These are phyloP conservation scores for Aphidius ervi DNA, from an alignment of 1,140 invertebrate genomes.

Conservation along the genomic window DNA sequence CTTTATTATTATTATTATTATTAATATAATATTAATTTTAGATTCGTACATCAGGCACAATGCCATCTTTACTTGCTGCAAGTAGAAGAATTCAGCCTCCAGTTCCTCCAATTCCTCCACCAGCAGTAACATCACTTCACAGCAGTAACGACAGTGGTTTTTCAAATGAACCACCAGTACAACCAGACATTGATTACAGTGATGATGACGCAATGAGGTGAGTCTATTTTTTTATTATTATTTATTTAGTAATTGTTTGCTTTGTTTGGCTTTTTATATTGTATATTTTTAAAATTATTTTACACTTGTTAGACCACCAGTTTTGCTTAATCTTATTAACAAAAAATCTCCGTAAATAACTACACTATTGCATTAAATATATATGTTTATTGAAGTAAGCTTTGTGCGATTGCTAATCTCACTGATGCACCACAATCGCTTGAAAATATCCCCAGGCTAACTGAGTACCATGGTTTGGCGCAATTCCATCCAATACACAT, in stretches of 20 bases:
- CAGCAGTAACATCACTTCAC: conserved; percentile 68
- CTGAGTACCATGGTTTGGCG: conserved; percentile 9
- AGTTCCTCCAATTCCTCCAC: conserved; percentile 53
- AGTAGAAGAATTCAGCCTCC: conserved; percentile 48
- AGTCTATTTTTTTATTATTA: conserved; percentile 30
- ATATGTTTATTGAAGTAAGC: conserved; percentile 7
- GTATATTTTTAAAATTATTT: background rate
- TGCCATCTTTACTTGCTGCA: conserved; percentile 45
- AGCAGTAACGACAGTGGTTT: conserved; percentile 89
- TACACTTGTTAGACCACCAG: too few relatives aligned
- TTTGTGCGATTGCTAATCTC: conserved; percentile 29
- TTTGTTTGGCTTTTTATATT: conserved; percentile 16
- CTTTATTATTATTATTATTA: background rate
- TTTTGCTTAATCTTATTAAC: too few relatives aligned
- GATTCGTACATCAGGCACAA: conserved; percentile 51
- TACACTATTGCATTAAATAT: too few relatives aligned
- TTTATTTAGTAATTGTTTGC: conserved; percentile 2
- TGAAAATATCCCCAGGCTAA: background rate
- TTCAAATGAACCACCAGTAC: conserved; percentile 81
- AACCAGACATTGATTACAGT: conserved; percentile 85
- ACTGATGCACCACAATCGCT: conserved; percentile 20
- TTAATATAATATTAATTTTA: conserved; percentile 24
- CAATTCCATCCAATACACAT: conserved; percentile 15
- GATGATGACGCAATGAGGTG: conserved; percentile 83
- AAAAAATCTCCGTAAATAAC: too few relatives aligned